Conservation (phyloP, 2,797 vertebrate genomes). For the Ptychadena robeensis region DNA sequence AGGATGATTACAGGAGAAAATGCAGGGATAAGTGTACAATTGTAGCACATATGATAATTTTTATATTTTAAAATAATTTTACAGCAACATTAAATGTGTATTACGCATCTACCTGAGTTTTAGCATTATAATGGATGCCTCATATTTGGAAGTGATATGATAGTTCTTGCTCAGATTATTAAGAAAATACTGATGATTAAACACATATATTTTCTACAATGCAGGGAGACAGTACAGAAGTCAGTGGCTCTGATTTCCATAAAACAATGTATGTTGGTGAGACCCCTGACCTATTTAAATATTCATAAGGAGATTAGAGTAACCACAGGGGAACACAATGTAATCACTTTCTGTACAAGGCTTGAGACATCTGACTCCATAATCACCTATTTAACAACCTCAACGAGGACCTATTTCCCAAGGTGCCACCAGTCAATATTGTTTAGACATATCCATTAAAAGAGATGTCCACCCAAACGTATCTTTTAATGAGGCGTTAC, state of each 20-base stretch:
- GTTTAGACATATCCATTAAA: conserved; percentile 23
- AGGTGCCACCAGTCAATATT: conserved; percentile 4
- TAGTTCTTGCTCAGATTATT: background rate
- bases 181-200: background rate
- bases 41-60: too few relatives aligned
- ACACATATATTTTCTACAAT: background rate
- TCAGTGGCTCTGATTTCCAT: conserved; percentile 31
- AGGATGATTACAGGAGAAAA: too few relatives aligned
- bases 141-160: too few relatives aligned
- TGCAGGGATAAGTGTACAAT: too few relatives aligned
- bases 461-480: conserved; percentile 18
- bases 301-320: conserved; percentile 41
- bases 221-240: background rate
- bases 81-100: too few relatives aligned
- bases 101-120: background rate
- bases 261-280: conserved; percentile 24
- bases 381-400: conserved; percentile 45
- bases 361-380: conserved; percentile 36
- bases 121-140: too few relatives aligned
- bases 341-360: conserved; percentile 31
- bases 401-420: conserved; percentile 39
- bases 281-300: conserved; percentile 35
- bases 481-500: background rate
- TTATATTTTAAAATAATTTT: too few relatives aligned
- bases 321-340: conserved; percentile 29